Evolutionary conservation across 2,888 invertebrate species (phyloP).

Genomic region (Troilus luridus): DNA sequence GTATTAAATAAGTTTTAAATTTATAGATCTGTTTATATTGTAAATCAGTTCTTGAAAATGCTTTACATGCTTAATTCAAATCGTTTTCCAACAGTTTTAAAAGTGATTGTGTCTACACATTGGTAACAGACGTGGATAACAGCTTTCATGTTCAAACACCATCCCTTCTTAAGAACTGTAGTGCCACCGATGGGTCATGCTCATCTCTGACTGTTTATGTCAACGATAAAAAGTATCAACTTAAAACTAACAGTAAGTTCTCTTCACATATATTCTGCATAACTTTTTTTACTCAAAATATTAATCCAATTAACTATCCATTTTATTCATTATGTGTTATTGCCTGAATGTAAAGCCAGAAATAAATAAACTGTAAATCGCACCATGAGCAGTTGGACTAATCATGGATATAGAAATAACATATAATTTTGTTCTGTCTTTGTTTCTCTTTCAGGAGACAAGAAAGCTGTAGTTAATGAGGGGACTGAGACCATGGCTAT

Average conservation of each 20-base stretch:
- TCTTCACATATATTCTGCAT: neutral
- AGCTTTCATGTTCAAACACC: conserved; percentile 72
- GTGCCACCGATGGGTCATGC: conserved; percentile 56
- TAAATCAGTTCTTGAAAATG: neutral
- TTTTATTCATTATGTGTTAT: neutral
- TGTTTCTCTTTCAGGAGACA: conserved; percentile 23
- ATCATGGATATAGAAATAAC: no score
- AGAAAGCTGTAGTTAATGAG: conserved; percentile 71
- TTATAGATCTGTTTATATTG: neutral
- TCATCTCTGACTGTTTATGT: conserved; percentile 68
- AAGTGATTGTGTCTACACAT: conserved; percentile 82
- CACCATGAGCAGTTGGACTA: no score
- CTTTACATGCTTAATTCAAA: neutral
- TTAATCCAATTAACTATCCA: neutral
- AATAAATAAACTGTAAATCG: no score
- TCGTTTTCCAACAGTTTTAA: conserved; percentile 74
- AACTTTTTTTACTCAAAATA: neutral
- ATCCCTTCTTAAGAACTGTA: conserved; percentile 60
- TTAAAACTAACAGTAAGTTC: conserved; percentile 70
- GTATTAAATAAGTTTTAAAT: neutral
- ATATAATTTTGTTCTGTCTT: neutral
- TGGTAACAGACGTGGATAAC: conserved; percentile 81
- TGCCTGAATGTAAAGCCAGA: no score
- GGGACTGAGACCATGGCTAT: conserved; percentile 76
- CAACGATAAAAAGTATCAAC: conserved; percentile 79